These are phyloP conservation scores for Sarcophilus harrisii DNA, from an alignment of 2,797 vertebrate genomes.

Conservation along the genomic window DNA sequence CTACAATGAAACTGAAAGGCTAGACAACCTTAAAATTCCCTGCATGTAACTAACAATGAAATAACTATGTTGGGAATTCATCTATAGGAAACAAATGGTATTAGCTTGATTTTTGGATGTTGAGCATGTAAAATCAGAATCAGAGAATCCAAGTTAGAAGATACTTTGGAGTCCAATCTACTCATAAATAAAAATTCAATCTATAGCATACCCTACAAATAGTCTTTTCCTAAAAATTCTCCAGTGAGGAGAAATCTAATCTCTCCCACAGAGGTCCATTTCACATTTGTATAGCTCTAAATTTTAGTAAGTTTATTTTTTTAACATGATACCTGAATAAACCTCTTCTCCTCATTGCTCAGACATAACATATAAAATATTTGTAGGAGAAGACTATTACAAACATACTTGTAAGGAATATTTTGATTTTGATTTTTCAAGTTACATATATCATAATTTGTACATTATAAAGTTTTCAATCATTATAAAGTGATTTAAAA, in stretches of 20 bases:
- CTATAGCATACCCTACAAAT: neutral
- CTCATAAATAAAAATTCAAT: neutral
- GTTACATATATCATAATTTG: neutral
- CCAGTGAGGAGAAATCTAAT: neutral
- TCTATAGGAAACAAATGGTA: conserved; percentile 38
- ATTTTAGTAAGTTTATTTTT: neutral
- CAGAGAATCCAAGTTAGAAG: neutral
- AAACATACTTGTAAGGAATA: neutral
- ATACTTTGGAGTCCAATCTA: neutral
- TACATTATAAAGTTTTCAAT: conserved; percentile 7
- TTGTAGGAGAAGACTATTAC: neutral
- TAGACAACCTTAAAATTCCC: conserved; percentile 40
- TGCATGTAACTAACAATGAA: neutral
- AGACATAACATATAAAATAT: neutral
- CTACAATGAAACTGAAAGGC: conserved; percentile 14
- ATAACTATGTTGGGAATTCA: conserved; percentile 6
- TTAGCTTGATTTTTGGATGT: conserved; percentile 17
- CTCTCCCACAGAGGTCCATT: neutral
- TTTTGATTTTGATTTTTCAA: neutral
- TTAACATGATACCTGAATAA: neutral
- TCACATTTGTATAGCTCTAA: neutral
- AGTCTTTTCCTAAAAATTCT: neutral
- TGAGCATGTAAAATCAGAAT: conserved; percentile 1
- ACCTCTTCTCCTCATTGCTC: neutral
- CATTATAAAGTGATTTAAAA: conserved; percentile 35